Conservation (phyloP, 2,888 invertebrate genomes). For the Hyalella azteca region DNA sequence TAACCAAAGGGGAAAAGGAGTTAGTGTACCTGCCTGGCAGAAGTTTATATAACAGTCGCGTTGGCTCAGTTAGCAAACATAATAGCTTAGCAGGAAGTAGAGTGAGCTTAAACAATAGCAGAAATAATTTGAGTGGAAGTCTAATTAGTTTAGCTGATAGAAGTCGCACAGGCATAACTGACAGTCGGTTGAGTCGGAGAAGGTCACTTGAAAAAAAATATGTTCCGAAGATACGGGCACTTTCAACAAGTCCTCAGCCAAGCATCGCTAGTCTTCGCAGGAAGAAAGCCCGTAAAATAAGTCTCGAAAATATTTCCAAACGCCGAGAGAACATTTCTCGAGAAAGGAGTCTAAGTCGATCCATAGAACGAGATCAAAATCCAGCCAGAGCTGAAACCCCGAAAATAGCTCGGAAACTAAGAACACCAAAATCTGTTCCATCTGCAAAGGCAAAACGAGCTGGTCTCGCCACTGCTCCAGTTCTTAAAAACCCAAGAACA, state of each 20-base stretch:
- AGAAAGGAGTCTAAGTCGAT: neutral
- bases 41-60: too few relatives aligned
- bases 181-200: neutral
- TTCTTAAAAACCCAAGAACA: neutral
- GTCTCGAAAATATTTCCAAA: conserved; percentile 15
- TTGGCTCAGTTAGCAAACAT: too few relatives aligned
- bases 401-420: neutral
- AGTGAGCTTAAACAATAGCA: neutral
- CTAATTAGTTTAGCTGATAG: too few relatives aligned
- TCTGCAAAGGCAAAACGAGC: neutral
- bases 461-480: neutral
- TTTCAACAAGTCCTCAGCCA: conserved; percentile 2
- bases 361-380: neutral
- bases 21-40: neutral
- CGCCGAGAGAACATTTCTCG: neutral
- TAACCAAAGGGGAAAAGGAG: neutral
- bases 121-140: too few relatives aligned
- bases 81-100: neutral
- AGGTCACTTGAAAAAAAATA: neutral
- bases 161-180: too few relatives aligned
- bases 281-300: conserved; percentile 16
- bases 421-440: neutral
- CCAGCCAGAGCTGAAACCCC: neutral
- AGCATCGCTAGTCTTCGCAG: neutral
- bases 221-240: neutral